Percentiles rank a stretch among this genome's conserved stretches.
Evolutionary conservation across 2,797 vertebrate species (phyloP).

Genomic region (Lagodon rhomboides): DNA sequence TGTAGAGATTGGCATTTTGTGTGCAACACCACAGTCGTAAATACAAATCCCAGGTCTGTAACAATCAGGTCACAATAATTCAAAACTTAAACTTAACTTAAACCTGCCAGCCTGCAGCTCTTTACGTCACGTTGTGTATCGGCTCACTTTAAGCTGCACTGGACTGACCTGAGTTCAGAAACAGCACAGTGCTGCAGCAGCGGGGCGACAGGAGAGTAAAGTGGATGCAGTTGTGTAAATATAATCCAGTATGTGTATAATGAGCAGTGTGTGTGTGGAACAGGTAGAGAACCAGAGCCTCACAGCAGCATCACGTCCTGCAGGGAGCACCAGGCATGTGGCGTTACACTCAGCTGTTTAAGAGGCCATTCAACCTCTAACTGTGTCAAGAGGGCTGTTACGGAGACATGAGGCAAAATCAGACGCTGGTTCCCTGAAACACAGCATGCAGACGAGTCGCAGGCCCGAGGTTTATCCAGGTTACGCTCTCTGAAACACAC

Average conservation of each 20-base stretch:
- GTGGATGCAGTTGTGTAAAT: slow-evolving; percentile 61
- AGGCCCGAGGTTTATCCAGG: neutral
- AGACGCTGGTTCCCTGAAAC: slow-evolving; percentile 17
- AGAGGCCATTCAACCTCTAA: slow-evolving; percentile 82
- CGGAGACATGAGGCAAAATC: slow-evolving; percentile 53
- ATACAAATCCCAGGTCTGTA: too few relatives aligned
- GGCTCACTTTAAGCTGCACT: slow-evolving; percentile 30
- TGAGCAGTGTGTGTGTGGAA: slow-evolving; percentile 48
- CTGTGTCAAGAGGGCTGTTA: slow-evolving; percentile 69
- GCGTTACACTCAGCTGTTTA: slow-evolving; percentile 72
- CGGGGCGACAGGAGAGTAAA: slow-evolving; percentile 38
- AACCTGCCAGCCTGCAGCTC: slow-evolving; percentile 17
- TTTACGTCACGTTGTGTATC: slow-evolving; percentile 42
- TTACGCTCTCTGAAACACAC: neutral
- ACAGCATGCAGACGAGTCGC: neutral
- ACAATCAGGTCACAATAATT: too few relatives aligned
- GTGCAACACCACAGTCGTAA: too few relatives aligned
- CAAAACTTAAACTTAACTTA: too few relatives aligned
- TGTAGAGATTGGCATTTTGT: too few relatives aligned
- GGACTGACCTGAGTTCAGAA: slow-evolving; percentile 46
- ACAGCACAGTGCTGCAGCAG: slow-evolving; percentile 18
- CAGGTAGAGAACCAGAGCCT: slow-evolving; percentile 47
- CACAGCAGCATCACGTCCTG: slow-evolving; percentile 53
- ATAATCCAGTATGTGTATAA: slow-evolving; percentile 56
- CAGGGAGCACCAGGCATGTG: slow-evolving; percentile 57